Percentiles rank a stretch among this genome's conserved stretches.
phyloP scores from a whole-genome alignment of 2,113 vertebrate species.

The Donacobius atricapilla region DNA sequence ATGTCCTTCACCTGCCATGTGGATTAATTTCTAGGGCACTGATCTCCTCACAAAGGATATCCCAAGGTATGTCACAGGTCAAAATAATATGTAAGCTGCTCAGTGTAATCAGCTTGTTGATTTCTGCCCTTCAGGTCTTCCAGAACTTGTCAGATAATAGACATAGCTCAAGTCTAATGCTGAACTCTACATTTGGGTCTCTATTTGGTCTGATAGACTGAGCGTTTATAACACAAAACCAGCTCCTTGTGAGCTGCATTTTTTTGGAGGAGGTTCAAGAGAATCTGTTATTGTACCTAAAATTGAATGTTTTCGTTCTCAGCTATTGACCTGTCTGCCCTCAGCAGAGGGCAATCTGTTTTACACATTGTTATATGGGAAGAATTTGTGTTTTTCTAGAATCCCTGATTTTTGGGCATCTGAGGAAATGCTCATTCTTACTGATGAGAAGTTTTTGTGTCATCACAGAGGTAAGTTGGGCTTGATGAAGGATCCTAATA shows the following conservation, averaged over 20 bases:
- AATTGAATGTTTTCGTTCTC: background rate
- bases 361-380: background rate
- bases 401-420: background rate
- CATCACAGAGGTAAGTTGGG: background rate
- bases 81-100: slow-evolving; percentile 10
- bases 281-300: background rate
- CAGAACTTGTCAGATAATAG: background rate
- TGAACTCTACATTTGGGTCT: background rate
- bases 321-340: background rate
- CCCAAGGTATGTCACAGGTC: background rate
- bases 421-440: background rate
- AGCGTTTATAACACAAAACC: background rate
- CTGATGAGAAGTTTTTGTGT: background rate
- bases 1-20: background rate
- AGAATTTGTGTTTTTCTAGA: background rate
- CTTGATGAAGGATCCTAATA: background rate
- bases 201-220: background rate
- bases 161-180: background rate
- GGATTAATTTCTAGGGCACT: background rate
- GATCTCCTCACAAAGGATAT: background rate
- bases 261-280: background rate
- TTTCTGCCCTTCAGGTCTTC: slow-evolving; percentile 1
- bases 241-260: background rate
- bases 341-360: background rate
- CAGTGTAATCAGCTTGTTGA: slow-evolving; percentile 16